These are phyloP conservation scores for Neoscelio sp. DNA, from an alignment of 2,888 invertebrate genomes.

Conservation along the genomic window DNA sequence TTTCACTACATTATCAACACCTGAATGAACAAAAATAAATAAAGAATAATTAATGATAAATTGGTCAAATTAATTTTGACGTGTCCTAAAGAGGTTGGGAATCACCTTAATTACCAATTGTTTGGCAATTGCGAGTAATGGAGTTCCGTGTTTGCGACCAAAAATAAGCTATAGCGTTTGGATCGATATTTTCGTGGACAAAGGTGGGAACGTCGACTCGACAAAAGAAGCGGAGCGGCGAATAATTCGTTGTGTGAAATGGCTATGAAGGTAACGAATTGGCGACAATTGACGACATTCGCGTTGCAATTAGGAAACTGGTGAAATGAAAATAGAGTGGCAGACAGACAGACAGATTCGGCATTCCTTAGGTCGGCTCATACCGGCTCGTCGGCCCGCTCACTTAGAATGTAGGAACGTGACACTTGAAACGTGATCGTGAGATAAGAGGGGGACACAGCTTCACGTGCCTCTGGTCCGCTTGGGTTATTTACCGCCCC, in stretches of 20 bases:
- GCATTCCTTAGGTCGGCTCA: constrained; percentile 79
- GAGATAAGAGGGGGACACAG: constrained; percentile 73
- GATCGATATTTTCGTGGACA: constrained; percentile 20
- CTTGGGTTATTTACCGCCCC: constrained; percentile 95
- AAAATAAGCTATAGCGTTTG: constrained; percentile 18
- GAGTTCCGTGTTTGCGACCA: constrained; percentile 22
- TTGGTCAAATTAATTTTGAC: constrained; percentile 44
- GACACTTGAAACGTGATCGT: constrained; percentile 78
- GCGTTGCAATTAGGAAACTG: constrained; percentile 48
- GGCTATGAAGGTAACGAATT: background rate
- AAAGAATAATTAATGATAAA: constrained; percentile 24
- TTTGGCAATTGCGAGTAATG: constrained; percentile 51
- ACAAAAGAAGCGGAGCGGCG: constrained; percentile 1
- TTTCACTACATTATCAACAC: constrained; percentile 24
- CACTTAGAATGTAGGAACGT: constrained; percentile 74
- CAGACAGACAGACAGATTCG: constrained; percentile 75
- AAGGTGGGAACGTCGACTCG: background rate
- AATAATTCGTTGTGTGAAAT: constrained; percentile 38
- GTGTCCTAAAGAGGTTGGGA: constrained; percentile 30
- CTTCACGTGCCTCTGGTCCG: constrained; percentile 77
- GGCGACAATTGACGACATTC: constrained; percentile 24
- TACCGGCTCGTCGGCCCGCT: constrained; percentile 81
- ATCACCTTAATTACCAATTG: constrained; percentile 51
- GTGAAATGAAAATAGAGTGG: constrained; percentile 66
- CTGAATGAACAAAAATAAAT: background rate